Evolutionary conservation across 35 echinoderm and acorn worm genomes (phyloP), one percentile per base, ranked within the genome.

Genomic region (Apostichopus parvimensis): DNA sequence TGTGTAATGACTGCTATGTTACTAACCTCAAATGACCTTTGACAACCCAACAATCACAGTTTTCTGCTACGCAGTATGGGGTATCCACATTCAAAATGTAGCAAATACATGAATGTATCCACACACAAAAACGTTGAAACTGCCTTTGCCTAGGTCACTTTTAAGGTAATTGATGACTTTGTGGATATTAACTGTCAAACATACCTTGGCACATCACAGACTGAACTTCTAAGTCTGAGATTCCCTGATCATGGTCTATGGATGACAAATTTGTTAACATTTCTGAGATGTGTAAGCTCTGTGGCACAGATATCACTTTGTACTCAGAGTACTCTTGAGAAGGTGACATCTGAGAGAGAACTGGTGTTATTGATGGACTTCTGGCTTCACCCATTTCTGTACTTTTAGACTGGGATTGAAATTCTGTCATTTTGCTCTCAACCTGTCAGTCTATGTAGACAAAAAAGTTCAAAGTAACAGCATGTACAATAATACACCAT

Each of bases 161-260:
- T 61, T 8, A 61, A 61, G 1, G 7, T 61, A 61, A 61, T 9
- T 61, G 58, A 61, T 45, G 58, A 61, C 12, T 12, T 61, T 61
- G 58, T 61, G 2, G 34, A 45, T 45, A 45, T 45, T 45, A 61
- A 11, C 7, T 61, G 58, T 61, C 7, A 61, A 61, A 9, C 70
- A 12, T 88, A 96, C 95, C 95, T 91, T 92, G 95, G 91, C 88
- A 96, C 95, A 96, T 96, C 5, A 96, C 95, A 57, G 92, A 91
- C 57, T 96, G 95, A 13, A 96, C 95, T 71, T 96, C 95, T 57
- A 96, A 85, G 79, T 96, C 95, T 56, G 93, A 94, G 55, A 92
- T 96, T 5, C 92, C 89, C 66, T 96, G 95, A 55, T 96, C 95
- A 21, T 96, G 95, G 61, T 96, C 95, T 24, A 93, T 73, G 18